Conservation (phyloP, 2,113 vertebrate genomes). For the Ptilorrhoa leucosticta region DNA sequence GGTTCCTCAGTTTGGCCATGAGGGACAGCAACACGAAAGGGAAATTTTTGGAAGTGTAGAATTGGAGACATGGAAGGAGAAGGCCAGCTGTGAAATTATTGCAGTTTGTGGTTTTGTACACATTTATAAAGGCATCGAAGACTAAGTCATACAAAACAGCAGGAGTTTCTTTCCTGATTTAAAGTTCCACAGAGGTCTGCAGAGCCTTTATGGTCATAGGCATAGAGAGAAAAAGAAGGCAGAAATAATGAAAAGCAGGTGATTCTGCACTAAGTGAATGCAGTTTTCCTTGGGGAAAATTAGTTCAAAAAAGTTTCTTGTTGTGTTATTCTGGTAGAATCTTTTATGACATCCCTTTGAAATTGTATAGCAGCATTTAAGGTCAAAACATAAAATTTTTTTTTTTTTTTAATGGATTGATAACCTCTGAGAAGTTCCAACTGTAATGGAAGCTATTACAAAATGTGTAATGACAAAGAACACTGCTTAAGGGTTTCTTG, state of each 20-base stretch:
- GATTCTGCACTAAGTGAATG: not conserved
- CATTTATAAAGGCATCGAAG: not conserved
- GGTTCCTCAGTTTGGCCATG: not conserved
- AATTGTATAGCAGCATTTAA: not conserved
- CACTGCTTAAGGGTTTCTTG: not conserved
- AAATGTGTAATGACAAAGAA: not conserved
- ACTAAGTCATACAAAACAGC: not conserved
- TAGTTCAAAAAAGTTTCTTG: not conserved
- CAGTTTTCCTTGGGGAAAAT: not conserved
- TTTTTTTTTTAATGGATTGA: not conserved
- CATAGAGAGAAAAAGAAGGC: not conserved
- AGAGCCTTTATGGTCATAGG: not conserved
- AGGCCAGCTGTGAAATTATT: not conserved
- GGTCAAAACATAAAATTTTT: not conserved
- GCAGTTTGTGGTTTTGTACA: not conserved
- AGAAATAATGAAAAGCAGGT: conserved; percentile 26
- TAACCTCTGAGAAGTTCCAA: not conserved
- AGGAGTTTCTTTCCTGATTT: conserved; percentile 3
- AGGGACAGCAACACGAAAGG: not conserved
- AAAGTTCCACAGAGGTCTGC: conserved; percentile 18
- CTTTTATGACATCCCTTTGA: not conserved
- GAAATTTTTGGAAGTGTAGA: not conserved
- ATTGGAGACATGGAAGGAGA: not conserved
- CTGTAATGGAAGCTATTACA: not conserved
- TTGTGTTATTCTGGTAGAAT: not conserved